Base-by-base conservation (phyloP, 2,888 invertebrate genomes). In the Matsumyia berberina region DNA sequence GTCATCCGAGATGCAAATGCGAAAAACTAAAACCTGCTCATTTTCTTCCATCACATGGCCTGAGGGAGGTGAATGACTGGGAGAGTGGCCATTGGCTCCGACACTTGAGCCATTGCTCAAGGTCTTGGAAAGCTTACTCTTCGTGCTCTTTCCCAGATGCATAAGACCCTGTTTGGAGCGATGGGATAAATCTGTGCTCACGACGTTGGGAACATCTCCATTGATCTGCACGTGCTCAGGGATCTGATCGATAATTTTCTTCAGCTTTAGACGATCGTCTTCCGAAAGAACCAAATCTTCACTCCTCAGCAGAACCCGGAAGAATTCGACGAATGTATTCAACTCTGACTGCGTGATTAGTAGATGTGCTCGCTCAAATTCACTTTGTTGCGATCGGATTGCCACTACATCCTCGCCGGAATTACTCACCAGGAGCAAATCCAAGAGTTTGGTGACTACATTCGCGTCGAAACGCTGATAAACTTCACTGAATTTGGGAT, bases 381-480 rank as follows among this genome's bases (percentile, higher is more conserved):
- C 94, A 85, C 94, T 93, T 72, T 91, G 91, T 60, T 92, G 92
- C 3, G 92, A 91, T 69, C 91, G 79, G 58, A 91, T 91, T 31
- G 92, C 92, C 5, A 92, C 91, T 5, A 92, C 90, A 88, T 91
- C 91, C 62, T 92, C 91, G 3, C 91, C 91, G 5, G 89, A 91
- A 72, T 92, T 91, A 42, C 93, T 93, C 31, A 92, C 89, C 80
- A 91, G 87, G 76, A 97, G 94, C 29, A 94, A 92, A 89, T 97
- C 97, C 87, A 98, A 92, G 66, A 97, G 93, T 74, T 95, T 94
- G 85, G 95, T 95, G 87, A 97, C 94, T 87, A 95, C 95, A 88
- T 96, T 95, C 88, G 95, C 95, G 88, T 97, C 96, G 92, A 98
- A 97, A 88, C 94, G 94, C 11, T 93, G 93, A 92, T 96, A 97